Evolutionary conservation across 2,888 invertebrate genomes (phyloP).

Genomic region (Drosophila subsilvestris): DNA sequence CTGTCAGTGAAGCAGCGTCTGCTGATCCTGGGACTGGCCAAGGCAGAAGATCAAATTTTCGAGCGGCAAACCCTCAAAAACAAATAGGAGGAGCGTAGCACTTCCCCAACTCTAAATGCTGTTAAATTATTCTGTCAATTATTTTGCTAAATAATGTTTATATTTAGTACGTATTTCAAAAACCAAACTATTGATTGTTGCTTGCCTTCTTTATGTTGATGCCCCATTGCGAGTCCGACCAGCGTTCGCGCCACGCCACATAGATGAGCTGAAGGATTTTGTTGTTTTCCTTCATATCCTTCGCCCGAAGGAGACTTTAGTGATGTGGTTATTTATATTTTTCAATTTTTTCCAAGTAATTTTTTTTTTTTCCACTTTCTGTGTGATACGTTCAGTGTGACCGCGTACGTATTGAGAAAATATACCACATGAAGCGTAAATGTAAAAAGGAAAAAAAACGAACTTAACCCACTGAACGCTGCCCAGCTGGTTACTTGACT

Average conservation of each 20-base stretch:
- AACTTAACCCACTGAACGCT: too few relatives aligned
- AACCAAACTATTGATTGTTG: conserved; percentile 32
- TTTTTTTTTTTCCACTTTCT: too few relatives aligned
- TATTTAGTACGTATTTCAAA: conserved; percentile 24
- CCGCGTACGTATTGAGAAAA: too few relatives aligned
- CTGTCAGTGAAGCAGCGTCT: conserved; percentile 81
- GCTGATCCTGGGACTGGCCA: conserved; percentile 76
- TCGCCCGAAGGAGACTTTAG: not conserved
- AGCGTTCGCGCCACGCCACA: conserved; percentile 96
- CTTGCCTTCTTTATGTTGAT: conserved; percentile 96
- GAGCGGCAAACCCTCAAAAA: conserved; percentile 36
- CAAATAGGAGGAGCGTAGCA: conserved; percentile 3
- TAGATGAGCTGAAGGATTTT: conserved; percentile 87
- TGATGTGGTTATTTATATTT: not conserved
- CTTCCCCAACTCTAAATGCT: conserved; percentile 1
- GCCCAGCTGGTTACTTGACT: too few relatives aligned
- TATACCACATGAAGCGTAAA: too few relatives aligned
- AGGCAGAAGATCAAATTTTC: conserved; percentile 78
- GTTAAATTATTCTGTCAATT: not conserved
- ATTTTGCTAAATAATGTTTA: conserved; percentile 64
- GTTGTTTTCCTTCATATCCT: conserved; percentile 81
- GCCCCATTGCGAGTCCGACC: conserved; percentile 98
- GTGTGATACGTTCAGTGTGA: too few relatives aligned
- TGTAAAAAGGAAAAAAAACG: too few relatives aligned
- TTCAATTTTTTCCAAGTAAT: not conserved